Evolutionary conservation across 2,797 vertebrate species (phyloP).

Genomic region (Crenuchus spilurus): DNA sequence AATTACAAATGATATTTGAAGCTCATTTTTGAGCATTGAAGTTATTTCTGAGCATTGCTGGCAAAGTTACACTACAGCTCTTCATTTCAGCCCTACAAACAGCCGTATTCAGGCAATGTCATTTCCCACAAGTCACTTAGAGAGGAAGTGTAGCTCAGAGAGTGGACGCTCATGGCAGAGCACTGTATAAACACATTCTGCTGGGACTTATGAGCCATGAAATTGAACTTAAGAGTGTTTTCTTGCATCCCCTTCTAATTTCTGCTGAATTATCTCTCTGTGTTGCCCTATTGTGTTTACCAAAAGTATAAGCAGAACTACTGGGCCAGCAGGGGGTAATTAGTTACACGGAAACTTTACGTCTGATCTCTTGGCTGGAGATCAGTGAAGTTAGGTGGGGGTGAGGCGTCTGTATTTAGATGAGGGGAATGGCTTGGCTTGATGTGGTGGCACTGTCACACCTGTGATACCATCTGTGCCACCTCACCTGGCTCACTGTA

Average conservation of each 20-base stretch:
- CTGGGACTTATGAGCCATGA: constrained; percentile 46
- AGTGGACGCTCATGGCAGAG: constrained; percentile 21
- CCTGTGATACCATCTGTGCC: constrained; percentile 80
- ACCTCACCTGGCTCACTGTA: constrained; percentile 64
- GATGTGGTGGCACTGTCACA: constrained; percentile 76
- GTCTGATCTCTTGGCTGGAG: constrained; percentile 44
- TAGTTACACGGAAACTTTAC: constrained; percentile 47
- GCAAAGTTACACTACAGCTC: neutral
- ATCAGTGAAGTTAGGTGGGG: constrained; percentile 39
- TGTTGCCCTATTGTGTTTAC: constrained; percentile 25
- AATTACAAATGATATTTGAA: too few relatives aligned
- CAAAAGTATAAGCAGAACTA: constrained; percentile 34
- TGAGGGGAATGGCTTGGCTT: constrained; percentile 70
- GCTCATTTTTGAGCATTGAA: too few relatives aligned
- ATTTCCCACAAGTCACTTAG: constrained; percentile 11
- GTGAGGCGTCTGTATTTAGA: constrained; percentile 67
- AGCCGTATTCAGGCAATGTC: neutral
- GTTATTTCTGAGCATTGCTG: neutral
- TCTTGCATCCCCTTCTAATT: constrained; percentile 17
- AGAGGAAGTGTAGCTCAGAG: neutral
- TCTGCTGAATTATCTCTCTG: constrained; percentile 32
- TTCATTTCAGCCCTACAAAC: neutral
- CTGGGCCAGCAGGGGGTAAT: constrained; percentile 29
- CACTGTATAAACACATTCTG: constrained; percentile 30
- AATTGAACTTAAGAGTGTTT: constrained; percentile 44